Base-by-base conservation (phyloP, 1,140 invertebrate species). In the Arctopsyche grandis region DNA sequence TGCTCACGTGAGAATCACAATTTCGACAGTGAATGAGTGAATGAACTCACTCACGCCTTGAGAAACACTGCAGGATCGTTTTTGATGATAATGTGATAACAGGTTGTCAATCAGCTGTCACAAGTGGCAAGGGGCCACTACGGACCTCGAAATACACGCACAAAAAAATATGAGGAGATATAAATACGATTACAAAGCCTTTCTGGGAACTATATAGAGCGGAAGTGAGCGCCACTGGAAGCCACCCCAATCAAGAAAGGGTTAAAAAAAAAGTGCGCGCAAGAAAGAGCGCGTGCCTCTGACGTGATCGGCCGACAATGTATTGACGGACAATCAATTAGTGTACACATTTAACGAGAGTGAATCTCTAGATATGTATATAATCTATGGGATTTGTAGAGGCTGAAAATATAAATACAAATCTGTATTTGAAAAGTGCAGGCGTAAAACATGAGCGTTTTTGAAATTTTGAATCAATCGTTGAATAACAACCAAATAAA, bases 11-110 rank as follows among this genome's bases (percentile, higher is more conserved):
- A n/a, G n/a, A 52, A 52, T 16, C 12, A 52, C 10, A 12, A 60
- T 22, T 16, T 22, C 21, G 14, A 60, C 58, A 10, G 21, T 3
- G 58, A 60, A 19, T 60, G 16, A 10, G 21, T 3, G 58, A 60
- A 19, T 60, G 16, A 52, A 52, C 16, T 52, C 48, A 52, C 48
- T 3, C 12, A 5, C 4, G 48, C 12, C 21, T 60, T 60, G n/a
- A 19, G 21, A 60, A 19, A 60, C 21, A 60, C n/a, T 22, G 29
- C 29, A 38, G 29, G 58, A 60, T 52, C 48, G 48, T 52, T 16
- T 60, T 60, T 22, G 58, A 60, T 60, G 58, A 60, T 60, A 60
- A 60, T 60, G 9, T 60, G 58, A 60, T 66, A 66, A 66, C 63
- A 22, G 24, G 22, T 26, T 66, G 63, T 66, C 63, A 66, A 66